Evolutionary conservation across 53 echinoderm and acorn worm species (phyloP), one percentile per base, ranked within the genome.

Genomic region (Mesocentrotus franciscanus): DNA sequence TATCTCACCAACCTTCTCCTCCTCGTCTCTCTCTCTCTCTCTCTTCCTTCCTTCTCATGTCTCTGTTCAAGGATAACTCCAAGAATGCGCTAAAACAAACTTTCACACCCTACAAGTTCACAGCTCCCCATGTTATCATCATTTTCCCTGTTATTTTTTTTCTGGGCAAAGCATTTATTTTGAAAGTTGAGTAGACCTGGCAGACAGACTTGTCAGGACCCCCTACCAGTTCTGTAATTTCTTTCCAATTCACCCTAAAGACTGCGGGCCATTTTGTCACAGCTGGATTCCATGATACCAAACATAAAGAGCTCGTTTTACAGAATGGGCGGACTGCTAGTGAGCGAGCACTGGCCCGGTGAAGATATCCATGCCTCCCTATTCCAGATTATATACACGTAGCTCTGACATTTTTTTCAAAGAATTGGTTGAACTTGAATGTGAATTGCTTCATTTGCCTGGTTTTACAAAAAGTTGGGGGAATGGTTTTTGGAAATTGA

Each of bases 211-310:
- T 66, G 29, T 74, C 34, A 78, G 4, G 93, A 58, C 93, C 76
- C 78, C 93, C 56, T 78, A 30, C 93, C 30, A 17, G 93, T 36
- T 55, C 57, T 78, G 85, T 94, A 94, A 94, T 94, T 94, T 94
- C 84, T 94, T 85, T 94, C 94, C 94, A 94, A 94, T 94, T 94
- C 85, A 64, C 10, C 11, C 94, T 94, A 94, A 94, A 94, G 94
- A 94, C 94, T 84, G 60, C 94, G 14, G 94, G 85, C 94, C 94
- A 94, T 94, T 94, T 94, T 35, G 61, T 85, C 94, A 61, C 94
- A 94, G 94, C 85, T 85, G 94, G 94, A 49, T 59, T 84, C 26
- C 64, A 15, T 27, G 18, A 93, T 78, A 93, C 76, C 78, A 75
- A 92, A 92, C 92, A 92, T 92, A 70, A 70, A 71, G 92, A 29